These are phyloP conservation scores for Sepiola atlantica DNA, from an alignment of 2,888 invertebrate species.

Conservation along the genomic window DNA sequence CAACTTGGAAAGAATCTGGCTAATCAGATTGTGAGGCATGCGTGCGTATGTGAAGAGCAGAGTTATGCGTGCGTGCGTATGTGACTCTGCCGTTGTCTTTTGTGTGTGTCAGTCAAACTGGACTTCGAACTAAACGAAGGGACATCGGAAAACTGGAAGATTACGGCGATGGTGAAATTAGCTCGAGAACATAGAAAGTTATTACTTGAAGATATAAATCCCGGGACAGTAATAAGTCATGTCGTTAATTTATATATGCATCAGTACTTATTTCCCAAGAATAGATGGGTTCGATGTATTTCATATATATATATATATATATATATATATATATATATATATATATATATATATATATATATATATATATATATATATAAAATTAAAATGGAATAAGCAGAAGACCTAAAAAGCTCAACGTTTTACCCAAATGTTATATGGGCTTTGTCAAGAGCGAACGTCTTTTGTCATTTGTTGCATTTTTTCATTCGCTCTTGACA, in stretches of 20 bases:
- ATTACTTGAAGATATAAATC: neutral
- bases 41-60: too few relatives aligned
- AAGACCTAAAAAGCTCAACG: too few relatives aligned
- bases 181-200: neutral
- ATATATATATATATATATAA: too few relatives aligned
- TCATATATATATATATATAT: slow-evolving; percentile 32
- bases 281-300: neutral
- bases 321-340: slow-evolving; percentile 32
- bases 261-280: neutral
- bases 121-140: neutral
- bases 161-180: neutral
- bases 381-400: too few relatives aligned
- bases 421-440: too few relatives aligned
- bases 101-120: neutral
- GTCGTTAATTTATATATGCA: neutral
- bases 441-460: too few relatives aligned
- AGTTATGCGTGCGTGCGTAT: neutral
- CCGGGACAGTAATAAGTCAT: neutral
- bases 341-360: slow-evolving; percentile 32
- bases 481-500: too few relatives aligned
- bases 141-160: neutral
- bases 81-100: too few relatives aligned
- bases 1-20: neutral
- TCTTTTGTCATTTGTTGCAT: too few relatives aligned
- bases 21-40: neutral